Base-by-base conservation (phyloP, 2,797 vertebrate genomes). In the Spizella passerina region DNA sequence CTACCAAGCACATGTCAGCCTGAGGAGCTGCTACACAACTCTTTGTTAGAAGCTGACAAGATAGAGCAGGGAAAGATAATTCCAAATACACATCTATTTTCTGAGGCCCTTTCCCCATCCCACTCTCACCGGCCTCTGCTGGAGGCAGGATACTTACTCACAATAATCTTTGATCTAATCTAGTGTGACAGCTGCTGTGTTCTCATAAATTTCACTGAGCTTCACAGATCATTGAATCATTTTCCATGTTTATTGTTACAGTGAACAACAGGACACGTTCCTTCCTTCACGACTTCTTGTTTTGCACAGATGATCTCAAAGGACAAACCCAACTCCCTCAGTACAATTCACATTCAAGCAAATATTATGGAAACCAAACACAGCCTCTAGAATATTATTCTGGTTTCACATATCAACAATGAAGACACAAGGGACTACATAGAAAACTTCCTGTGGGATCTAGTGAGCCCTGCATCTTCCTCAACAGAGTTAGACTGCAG, bases 131-230 rank as follows among this genome's bases (percentile, higher is more conserved):
- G 0, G 41, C 36, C 75, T 80, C 82, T 81, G 57, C 84, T 87
- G 61, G 79, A 91, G 46, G 50, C 34, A 71, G 82, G 44, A 82
- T 60, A 73, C 64, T 59, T 29, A 49, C 71, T 66, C 88, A 80
- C 34, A 73, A 66, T 24, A 84, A 93, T 72, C 46, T 88, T 69
- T 69, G 43, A 92, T 90, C 61, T 83, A 52, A 95, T 76, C 52
- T 52, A 49, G 29, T 49, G 52, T 88, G 86, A 77, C 66, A 90
- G 73, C 77, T 86, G 52, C n/a, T 94, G 66, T 46, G 52, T 66
- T 93, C 80, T 90, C 44, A 82, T 52, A 76, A 84, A 59, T 84
- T 88, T 86, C 70, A 73, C 69, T 68, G 75, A 91, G 83, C 68
- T 91, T 91, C 20, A 75, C 75, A 91, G 60, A 86, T 63, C 60